Evolutionary conservation across 2,888 invertebrate genomes (phyloP), one percentile per base, ranked within the genome.

Genomic region (Siphlonurus alternatus): DNA sequence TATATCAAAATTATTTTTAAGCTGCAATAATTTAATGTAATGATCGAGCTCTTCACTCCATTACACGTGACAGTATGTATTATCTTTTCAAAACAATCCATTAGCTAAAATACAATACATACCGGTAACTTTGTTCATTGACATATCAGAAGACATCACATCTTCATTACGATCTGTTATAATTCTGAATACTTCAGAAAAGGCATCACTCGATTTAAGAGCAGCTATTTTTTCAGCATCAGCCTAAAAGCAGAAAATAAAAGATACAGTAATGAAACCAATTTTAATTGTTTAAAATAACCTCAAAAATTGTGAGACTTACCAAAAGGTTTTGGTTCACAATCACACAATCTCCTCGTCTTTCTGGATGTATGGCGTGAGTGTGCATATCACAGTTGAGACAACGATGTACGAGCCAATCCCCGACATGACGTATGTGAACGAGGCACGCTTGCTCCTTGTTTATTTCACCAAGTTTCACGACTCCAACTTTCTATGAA

Each of bases 141-240:
- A 38, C 15, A 38, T 15, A 38, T 38, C 67, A 63, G 71, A 22
- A 19, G 64, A 68, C 66, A 72, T 79, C 68, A 78, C 77, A 70
- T 80, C 73, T 69, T 80, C 81, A 72, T 75, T 78, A 70, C 79
- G 79, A 70, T 81, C 79, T 68, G 89, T 80, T 67, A 88, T 74
- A 71, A 90, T 77, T 70, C 84, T 83, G 74, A 87, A 90, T 61
- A 85, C 81, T 67, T 83, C 79, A 63, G 91, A 92, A 75, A 81
- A 89, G 68, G 81, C 80, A 67, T 81, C 83, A 71, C 82, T 81
- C 66, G 79, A 78, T 71, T 82, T 84, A 67, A 87, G 75, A 71
- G 77, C 79, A 59, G 79, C 76, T 69, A 88, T 77, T 70, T 80
- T 80, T 66, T 83, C 82, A 68, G 77, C 74, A 71, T 80, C 81